Conservation (phyloP, 2,888 invertebrate species). For the Hartigia nigra region DNA sequence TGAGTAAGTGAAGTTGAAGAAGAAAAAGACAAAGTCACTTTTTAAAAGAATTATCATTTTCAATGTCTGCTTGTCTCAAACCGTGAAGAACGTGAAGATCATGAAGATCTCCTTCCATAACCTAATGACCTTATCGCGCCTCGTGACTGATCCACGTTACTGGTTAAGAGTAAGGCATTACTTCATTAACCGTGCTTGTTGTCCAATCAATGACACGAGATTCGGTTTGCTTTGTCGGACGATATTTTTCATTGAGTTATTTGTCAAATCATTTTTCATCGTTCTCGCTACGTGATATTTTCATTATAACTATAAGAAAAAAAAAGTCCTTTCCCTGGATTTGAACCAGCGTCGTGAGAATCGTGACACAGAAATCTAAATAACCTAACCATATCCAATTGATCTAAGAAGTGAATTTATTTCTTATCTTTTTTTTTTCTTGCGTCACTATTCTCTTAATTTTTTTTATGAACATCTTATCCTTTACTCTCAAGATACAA, state of each 20-base stretch:
- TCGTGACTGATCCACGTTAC: not conserved
- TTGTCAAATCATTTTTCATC: not conserved
- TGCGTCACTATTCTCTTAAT: too few relatives aligned
- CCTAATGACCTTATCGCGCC: slow-evolving; percentile 10
- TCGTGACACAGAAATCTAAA: too few relatives aligned
- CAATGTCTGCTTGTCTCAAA: not conserved
- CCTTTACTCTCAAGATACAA: not conserved
- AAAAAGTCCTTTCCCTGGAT: not conserved
- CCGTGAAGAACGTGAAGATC: not conserved
- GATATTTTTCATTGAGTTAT: not conserved
- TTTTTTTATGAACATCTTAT: not conserved
- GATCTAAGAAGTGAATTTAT: not conserved
- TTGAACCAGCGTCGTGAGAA: not conserved
- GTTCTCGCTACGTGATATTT: too few relatives aligned
- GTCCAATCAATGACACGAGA: slow-evolving; percentile 28
- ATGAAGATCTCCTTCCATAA: not conserved
- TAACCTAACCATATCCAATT: too few relatives aligned
- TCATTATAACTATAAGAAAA: too few relatives aligned
- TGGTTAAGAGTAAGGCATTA: slow-evolving; percentile 42
- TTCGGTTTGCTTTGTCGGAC: not conserved
- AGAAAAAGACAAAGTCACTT: not conserved
- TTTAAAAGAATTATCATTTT: not conserved
- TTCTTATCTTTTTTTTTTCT: not conserved
- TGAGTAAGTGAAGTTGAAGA: not conserved
- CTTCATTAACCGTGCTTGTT: slow-evolving; percentile 39